Evolutionary conservation across 2,797 vertebrate species (phyloP), one percentile per base, ranked within the genome.

Genomic region (Sebastes itinus): DNA sequence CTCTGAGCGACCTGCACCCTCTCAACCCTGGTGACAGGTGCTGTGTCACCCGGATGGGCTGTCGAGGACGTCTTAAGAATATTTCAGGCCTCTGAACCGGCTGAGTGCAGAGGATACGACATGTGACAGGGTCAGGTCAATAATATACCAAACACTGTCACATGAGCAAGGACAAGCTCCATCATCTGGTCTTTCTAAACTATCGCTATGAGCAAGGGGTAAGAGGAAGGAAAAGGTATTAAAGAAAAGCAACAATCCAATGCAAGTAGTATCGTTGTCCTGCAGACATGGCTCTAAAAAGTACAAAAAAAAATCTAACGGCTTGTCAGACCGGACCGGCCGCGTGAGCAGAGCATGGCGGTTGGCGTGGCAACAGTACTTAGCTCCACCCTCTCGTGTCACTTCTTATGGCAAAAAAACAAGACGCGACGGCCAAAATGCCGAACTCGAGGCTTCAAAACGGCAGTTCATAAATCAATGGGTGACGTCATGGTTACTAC

Each of bases 21-120:
- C 60, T 87, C 85, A 30, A 4, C 80, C 32, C 69, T 27, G 49
- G 14, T 67, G 71, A 83, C 77, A 82, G 77, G 61, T 76, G 83
- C 87, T 73, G 75, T 6, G 52, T 82, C 85, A 82, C 78, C 81
- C 32, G 18, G n/a, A 79, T 4, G 16, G 61, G 28, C 16, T 63
- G 38, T 63, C 7, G 2, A 62, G 64, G 28, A 33, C 42, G 54
- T 61, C 58, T 20, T 4, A 38, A 25, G 72, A 77, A 69, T 72
- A 81, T 79, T 72, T 71, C 60, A 64, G 28, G 35, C 60, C 25
- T 70, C 38, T 25, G 72, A 38, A 10, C 16, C 22, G 7, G 33
- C 62, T 52, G 61, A 18, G 52, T 11, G 12, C 20, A 27, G 11
- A 38, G 23, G n/a, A 33, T 18, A 59, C 1, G n/a, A 68, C 52